Evolutionary conservation across 2,888 invertebrate species (phyloP), one percentile per base, ranked within the genome.

Genomic region (Harpalus rufipes): DNA sequence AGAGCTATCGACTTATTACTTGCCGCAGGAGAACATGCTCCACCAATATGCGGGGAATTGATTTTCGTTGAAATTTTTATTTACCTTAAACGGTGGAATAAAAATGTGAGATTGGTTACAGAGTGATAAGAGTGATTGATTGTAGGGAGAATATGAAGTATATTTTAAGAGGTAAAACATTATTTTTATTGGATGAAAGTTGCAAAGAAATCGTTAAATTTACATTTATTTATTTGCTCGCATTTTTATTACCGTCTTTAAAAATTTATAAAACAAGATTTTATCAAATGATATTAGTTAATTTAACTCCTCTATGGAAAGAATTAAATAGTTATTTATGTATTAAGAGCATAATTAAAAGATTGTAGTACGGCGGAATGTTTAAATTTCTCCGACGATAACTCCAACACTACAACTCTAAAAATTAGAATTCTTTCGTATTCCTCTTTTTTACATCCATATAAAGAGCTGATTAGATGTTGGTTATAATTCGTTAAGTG

Each of bases 1-100:
- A 18, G 72, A 41, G 41, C 72, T 16, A 18, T 74, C 72, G 41
- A 68, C 68, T 68, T 68, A 74, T 74, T 44, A 44, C 41, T 18
- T 44, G 44, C 68, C 39, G 68, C 68, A 63, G 32, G 68, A n/a
- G 39, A 41, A 44, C 72, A 74, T 18, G 12, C 41, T 14, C 32
- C 14, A 41, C 16, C 72, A 44, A 74, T 74, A 74, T 18, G 18
- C 72, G 18, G 41, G 44, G 44, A 74, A 74, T 74, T 74, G 72
- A 74, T 74, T 74, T 72, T 74, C 44, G 72, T n/a, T 74, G 44
- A 41, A 74, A 74, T 44, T 74, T 74, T 74, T 74, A 44, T 74
- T 74, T 74, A 74, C 72, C 41, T 74, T 74, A 51, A 74, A 18
- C 72, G 72, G 44, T 44, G 44, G 72, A 74, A 74, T 74, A 44